These are phyloP conservation scores for Danaus chrysippus DNA, from an alignment of 2,888 invertebrate genomes.

Conservation along the genomic window DNA sequence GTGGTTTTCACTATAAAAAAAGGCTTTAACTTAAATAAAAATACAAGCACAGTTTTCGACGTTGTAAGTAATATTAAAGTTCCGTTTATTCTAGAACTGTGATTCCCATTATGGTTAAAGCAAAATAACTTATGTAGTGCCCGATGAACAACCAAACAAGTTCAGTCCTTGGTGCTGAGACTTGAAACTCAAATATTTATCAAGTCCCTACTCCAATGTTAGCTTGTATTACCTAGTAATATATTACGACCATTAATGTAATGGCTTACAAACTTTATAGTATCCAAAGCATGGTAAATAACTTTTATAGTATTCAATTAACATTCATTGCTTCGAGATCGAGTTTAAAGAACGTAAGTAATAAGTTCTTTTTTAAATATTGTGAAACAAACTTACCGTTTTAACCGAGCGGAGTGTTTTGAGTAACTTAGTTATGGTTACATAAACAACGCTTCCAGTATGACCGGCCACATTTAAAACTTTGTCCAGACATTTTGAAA, in stretches of 20 bases:
- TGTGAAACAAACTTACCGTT: neutral
- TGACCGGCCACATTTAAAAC: conserved; percentile 3
- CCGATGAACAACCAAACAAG: conserved; percentile 37
- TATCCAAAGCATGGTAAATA: too few species aligned
- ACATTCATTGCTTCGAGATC: too few species aligned
- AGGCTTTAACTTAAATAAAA: too few species aligned
- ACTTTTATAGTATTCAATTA: too few species aligned
- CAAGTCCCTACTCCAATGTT: conserved; percentile 19
- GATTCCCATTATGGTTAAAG: conserved; percentile 9
- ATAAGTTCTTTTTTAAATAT: neutral
- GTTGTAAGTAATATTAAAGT: neutral
- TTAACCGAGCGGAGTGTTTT: neutral
- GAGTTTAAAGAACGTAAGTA: neutral
- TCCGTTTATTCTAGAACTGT: too few species aligned
- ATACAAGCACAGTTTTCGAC: too few species aligned
- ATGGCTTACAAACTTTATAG: too few species aligned
- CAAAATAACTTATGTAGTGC: conserved; percentile 23
- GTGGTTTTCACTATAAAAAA: too few species aligned
- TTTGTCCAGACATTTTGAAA: conserved; percentile 6
- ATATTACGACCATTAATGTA: neutral
- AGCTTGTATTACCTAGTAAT: conserved; percentile 2
- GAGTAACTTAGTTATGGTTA: neutral
- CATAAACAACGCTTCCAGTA: conserved; percentile 2
- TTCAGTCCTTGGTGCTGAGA: conserved; percentile 18
- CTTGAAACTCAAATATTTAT: conserved; percentile 41